A percentile compares a stretch with the other conserved stretches of the same genome.
Evolutionary conservation across 1,140 invertebrate species (phyloP).

Genomic region (Eriosoma lanigerum): DNA sequence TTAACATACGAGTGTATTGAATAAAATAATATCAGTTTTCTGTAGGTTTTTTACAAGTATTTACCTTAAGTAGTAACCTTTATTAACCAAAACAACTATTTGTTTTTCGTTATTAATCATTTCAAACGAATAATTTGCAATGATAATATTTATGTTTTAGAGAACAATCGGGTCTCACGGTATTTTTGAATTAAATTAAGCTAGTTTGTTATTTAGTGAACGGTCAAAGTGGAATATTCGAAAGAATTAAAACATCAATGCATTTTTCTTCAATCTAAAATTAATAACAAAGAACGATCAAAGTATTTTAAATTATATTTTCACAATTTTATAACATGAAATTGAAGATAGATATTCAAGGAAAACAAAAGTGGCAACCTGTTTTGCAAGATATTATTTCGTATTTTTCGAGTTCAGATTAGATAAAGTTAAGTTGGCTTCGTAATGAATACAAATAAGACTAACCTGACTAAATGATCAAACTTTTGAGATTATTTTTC

Average conservation of each 20-base stretch:
- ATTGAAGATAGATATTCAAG: neutral
- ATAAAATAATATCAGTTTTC: too few species aligned
- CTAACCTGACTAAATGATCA: too few species aligned
- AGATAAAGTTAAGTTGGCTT: too few species aligned
- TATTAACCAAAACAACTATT: too few species aligned
- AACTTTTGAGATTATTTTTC: too few species aligned
- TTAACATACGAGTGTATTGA: too few species aligned
- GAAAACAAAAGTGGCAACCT: neutral
- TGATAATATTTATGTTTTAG: slow-evolving; percentile 25
- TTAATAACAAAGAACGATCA: slow-evolving; percentile 20
- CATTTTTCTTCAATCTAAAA: slow-evolving; percentile 16
- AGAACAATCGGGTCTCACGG: neutral
- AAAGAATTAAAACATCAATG: neutral
- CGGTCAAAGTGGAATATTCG: neutral
- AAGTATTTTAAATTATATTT: neutral
- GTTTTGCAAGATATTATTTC: neutral
- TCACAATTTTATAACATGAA: slow-evolving; percentile 11
- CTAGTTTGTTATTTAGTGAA: slow-evolving; percentile 28
- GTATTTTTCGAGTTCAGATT: too few species aligned
- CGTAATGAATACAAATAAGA: too few species aligned
- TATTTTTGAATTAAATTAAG: too few species aligned
- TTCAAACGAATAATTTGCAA: slow-evolving; percentile 1
- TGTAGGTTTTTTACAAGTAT: too few species aligned
- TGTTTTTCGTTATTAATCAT: slow-evolving; percentile 8
- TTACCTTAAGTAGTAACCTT: too few species aligned